Evolutionary conservation across 2,888 invertebrate species (phyloP).

Genomic region (Athalia cordata): DNA sequence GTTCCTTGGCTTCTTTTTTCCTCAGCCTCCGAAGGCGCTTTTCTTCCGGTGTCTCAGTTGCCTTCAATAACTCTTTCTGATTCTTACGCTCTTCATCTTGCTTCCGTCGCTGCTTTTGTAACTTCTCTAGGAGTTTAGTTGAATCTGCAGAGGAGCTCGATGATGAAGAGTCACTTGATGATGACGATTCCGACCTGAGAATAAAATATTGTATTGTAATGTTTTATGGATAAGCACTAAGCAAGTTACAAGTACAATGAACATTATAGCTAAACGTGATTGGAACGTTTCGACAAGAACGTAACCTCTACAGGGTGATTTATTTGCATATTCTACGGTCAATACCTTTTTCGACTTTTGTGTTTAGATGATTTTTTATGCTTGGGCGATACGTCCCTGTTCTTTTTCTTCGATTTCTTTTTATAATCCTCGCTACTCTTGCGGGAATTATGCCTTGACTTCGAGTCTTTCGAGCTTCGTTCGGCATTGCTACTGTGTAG

Average conservation of each 20-base stretch:
- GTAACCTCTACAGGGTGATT: slow-evolving; percentile 17
- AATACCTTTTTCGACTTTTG: slow-evolving; percentile 59
- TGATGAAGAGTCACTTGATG: slow-evolving; percentile 59
- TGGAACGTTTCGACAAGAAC: not conserved
- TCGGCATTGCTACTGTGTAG: slow-evolving; percentile 37
- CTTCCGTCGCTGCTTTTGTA: slow-evolving; percentile 83
- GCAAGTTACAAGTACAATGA: not conserved
- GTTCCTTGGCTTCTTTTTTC: slow-evolving; percentile 95
- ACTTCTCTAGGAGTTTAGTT: slow-evolving; percentile 81
- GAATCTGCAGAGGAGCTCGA: slow-evolving; percentile 76
- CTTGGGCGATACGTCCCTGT: slow-evolving; percentile 49
- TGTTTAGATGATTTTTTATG: slow-evolving; percentile 60
- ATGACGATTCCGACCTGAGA: slow-evolving; percentile 51
- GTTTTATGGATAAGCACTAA: not conserved
- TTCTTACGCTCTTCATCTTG: slow-evolving; percentile 80
- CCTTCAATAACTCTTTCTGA: slow-evolving; percentile 87
- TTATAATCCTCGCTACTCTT: slow-evolving; percentile 54
- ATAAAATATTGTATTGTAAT: not conserved
- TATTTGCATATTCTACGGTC: not conserved
- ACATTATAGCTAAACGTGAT: not conserved
- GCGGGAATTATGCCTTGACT: slow-evolving; percentile 49
- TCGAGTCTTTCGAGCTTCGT: slow-evolving; percentile 50
- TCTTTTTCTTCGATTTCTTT: slow-evolving; percentile 58
- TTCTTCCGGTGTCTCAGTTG: slow-evolving; percentile 96
- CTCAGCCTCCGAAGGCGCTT: slow-evolving; percentile 88